Percentiles rank a stretch among this genome's conserved stretches.
Evolutionary conservation across 2,113 vertebrate genomes (phyloP).

Genomic region (Apistogramma diplotaenia): DNA sequence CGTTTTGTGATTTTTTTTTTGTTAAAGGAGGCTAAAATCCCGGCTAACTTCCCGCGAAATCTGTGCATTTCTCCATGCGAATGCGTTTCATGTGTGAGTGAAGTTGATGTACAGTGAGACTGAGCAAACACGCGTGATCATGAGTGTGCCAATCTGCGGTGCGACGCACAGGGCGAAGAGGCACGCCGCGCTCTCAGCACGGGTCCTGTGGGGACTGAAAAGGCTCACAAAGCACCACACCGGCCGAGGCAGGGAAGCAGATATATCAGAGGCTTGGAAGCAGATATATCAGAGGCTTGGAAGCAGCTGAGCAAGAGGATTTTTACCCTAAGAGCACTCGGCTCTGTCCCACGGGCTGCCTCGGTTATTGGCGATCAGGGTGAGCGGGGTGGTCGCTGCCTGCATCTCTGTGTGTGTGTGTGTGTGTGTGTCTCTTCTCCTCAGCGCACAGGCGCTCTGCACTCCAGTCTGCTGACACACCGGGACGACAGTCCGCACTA

Average conservation of each 20-base stretch:
- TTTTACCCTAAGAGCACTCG: slow-evolving; percentile 6
- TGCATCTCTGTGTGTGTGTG: neutral
- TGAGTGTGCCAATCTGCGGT: slow-evolving; percentile 9
- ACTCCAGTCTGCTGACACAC: slow-evolving; percentile 66
- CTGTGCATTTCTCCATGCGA: too few species aligned
- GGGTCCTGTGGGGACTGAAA: slow-evolving; percentile 33
- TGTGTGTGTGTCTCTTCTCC: slow-evolving; percentile 3
- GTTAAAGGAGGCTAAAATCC: neutral
- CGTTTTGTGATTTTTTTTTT: too few species aligned
- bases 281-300: neutral
- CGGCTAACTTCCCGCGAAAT: too few species aligned
- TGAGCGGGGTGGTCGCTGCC: slow-evolving; percentile 46
- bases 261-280: neutral
- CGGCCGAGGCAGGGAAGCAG: neutral
- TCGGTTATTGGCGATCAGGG: slow-evolving; percentile 32
- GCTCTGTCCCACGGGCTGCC: neutral
- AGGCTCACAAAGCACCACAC: slow-evolving; percentile 3
- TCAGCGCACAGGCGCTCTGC: slow-evolving; percentile 53
- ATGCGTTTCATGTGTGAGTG: neutral
- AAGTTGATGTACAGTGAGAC: neutral
- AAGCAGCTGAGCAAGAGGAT: neutral
- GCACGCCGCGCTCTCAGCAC: slow-evolving; percentile 7
- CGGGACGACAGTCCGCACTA: slow-evolving; percentile 58
- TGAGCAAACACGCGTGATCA: neutral
- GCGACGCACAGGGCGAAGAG: slow-evolving; percentile 3